Percentiles rank a stretch among this genome's conserved stretches.
Conservation (phyloP, 2,797 vertebrate species). For the Champsocephalus gunnari region DNA sequence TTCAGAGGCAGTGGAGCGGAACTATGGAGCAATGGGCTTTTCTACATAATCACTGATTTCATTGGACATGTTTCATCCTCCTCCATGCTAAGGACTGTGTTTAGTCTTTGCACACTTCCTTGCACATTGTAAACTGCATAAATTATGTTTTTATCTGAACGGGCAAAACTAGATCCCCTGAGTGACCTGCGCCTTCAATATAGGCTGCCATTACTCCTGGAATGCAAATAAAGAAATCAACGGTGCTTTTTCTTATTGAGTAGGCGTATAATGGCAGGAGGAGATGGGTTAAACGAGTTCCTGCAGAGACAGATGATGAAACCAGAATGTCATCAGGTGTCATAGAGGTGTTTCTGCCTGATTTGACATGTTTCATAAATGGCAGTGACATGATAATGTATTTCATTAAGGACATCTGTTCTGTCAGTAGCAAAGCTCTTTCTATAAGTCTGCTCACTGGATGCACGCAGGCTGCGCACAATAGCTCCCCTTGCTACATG, state of each 20-base stretch:
- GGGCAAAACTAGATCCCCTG: slow-evolving; percentile 20
- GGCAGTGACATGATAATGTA: slow-evolving; percentile 22
- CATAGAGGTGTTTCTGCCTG: slow-evolving; percentile 34
- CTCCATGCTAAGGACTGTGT: slow-evolving; percentile 34
- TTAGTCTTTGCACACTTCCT: slow-evolving; percentile 39
- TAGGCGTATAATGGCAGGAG: slow-evolving; percentile 16
- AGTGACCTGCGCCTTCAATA: slow-evolving; percentile 33
- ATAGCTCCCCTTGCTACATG: slow-evolving; percentile 7
- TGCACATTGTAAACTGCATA: slow-evolving; percentile 22
- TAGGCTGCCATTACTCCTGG: slow-evolving; percentile 21
- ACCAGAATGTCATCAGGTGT: slow-evolving; percentile 41
- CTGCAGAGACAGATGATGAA: slow-evolving; percentile 43
- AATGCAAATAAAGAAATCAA: slow-evolving; percentile 18
- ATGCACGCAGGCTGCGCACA: slow-evolving; percentile 28
- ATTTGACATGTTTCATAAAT: slow-evolving; percentile 36
- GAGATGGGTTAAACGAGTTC: slow-evolving; percentile 11
- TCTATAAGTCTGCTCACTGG: slow-evolving; percentile 6
- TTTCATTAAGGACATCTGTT: slow-evolving; percentile 2
- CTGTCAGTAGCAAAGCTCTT: slow-evolving; percentile 15
- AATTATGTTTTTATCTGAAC: slow-evolving; percentile 48
- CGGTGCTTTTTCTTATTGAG: neutral
- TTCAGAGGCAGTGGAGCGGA: slow-evolving; percentile 56
- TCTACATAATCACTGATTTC: slow-evolving; percentile 60
- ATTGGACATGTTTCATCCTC: slow-evolving; percentile 43
- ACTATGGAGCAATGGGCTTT: slow-evolving; percentile 48